These are phyloP conservation scores for Aculops lycopersici DNA, from an alignment of 1,140 invertebrate species.

Conservation along the genomic window DNA sequence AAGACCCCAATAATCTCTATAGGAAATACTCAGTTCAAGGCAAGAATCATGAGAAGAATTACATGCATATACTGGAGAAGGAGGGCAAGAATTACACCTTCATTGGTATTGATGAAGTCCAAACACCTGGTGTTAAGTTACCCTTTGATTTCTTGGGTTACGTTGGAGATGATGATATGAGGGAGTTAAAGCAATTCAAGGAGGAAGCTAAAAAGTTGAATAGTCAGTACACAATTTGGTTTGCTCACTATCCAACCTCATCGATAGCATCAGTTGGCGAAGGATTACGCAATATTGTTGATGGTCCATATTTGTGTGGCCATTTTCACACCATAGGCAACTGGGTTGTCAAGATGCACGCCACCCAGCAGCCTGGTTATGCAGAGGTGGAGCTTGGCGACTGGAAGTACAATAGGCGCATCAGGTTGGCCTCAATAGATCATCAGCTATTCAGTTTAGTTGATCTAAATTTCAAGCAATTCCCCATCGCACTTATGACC, in stretches of 20 bases:
- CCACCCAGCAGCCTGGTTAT: conserved; percentile 49
- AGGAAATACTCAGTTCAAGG: conserved; percentile 49
- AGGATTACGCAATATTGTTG: conserved; percentile 22
- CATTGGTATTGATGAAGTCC: conserved; percentile 53
- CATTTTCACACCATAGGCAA: conserved; percentile 56
- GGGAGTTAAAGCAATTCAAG: conserved; percentile 3
- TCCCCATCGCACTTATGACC: conserved; percentile 49
- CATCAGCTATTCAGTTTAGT: conserved; percentile 60
- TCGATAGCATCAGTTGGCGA: conserved; percentile 32
- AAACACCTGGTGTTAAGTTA: conserved; percentile 43
- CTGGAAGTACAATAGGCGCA: conserved; percentile 71
- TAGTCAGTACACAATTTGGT: conserved; percentile 28
- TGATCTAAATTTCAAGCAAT: conserved; percentile 36
- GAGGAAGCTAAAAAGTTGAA: background rate
- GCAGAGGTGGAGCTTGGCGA: conserved; percentile 64
- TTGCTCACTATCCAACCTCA: conserved; percentile 75
- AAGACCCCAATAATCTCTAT: conserved; percentile 5
- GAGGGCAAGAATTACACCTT: conserved; percentile 31
- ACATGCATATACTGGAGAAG: conserved; percentile 28
- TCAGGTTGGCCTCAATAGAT: conserved; percentile 45
- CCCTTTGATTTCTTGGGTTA: conserved; percentile 75
- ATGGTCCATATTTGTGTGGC: conserved; percentile 51
- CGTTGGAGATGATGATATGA: conserved; percentile 19
- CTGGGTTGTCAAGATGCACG: conserved; percentile 48
- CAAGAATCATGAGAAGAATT: conserved; percentile 29